Evolutionary conservation across 2,113 vertebrate species (phyloP).

Genomic region (Antennarius striatus): DNA sequence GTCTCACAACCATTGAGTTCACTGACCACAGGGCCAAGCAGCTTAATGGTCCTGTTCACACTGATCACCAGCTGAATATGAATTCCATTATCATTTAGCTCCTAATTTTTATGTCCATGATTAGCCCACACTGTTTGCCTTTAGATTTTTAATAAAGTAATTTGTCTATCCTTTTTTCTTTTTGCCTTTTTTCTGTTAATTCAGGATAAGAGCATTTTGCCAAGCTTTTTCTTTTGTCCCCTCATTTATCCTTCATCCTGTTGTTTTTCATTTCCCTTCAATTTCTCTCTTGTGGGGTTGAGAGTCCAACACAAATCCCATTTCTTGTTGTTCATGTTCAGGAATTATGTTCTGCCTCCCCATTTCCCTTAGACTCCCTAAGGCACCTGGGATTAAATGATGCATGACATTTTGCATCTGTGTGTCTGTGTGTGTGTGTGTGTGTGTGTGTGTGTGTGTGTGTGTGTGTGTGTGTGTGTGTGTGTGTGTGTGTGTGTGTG

Average conservation of each 20-base stretch:
- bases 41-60: slow-evolving; percentile 27
- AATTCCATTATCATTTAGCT: slow-evolving; percentile 44
- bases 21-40: slow-evolving; percentile 28
- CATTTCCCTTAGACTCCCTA: slow-evolving; percentile 63
- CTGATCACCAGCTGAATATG: slow-evolving; percentile 30
- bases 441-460: slow-evolving; percentile 23
- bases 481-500: slow-evolving; percentile 25
- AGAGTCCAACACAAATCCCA: slow-evolving; percentile 63
- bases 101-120: slow-evolving; percentile 42
- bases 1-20: slow-evolving; percentile 34
- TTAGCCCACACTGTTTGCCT: slow-evolving; percentile 52
- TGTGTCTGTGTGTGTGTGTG: slow-evolving; percentile 19
- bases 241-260: slow-evolving; percentile 52
- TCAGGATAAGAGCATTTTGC: slow-evolving; percentile 43
- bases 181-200: slow-evolving; percentile 49
- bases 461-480: slow-evolving; percentile 9
- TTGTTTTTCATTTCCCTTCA: slow-evolving; percentile 41
- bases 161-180: slow-evolving; percentile 33
- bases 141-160: slow-evolving; percentile 59
- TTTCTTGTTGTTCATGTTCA: slow-evolving; percentile 67
- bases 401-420: slow-evolving; percentile 27
- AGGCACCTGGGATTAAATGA: slow-evolving; percentile 72
- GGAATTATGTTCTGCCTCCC: slow-evolving; percentile 69
- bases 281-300: slow-evolving; percentile 44
- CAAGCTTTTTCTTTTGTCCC: slow-evolving; percentile 47